Conservation (phyloP, 1,140 invertebrate species). For the Drosophila subpulchrella region DNA sequence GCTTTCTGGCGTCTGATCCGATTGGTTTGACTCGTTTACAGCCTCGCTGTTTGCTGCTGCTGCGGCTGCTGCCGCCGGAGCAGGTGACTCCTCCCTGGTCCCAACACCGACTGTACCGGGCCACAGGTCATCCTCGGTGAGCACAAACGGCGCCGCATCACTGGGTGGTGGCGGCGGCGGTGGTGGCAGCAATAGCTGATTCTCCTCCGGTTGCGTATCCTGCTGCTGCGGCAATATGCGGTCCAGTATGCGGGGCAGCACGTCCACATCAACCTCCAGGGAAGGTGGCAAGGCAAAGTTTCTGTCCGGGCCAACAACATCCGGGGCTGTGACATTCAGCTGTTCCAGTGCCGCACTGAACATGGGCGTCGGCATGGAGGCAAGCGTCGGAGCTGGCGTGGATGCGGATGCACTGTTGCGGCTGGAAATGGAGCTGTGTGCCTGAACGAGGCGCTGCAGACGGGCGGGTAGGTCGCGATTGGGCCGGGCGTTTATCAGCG, state of each 20-base stretch:
- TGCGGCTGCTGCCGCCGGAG: background rate
- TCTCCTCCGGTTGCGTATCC: constrained; percentile 10
- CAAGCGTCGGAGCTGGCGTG: constrained; percentile 4
- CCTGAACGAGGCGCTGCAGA: constrained; percentile 43
- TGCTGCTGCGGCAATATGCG: constrained; percentile 19
- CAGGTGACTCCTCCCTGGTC: background rate
- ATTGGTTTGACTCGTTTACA: background rate
- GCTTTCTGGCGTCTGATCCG: background rate
- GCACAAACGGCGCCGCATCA: background rate
- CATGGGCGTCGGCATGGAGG: constrained; percentile 11
- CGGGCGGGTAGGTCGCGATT: constrained; percentile 52
- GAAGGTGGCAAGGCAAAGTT: constrained; percentile 38
- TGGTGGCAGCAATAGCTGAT: constrained; percentile 15
- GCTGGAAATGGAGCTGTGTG: background rate
- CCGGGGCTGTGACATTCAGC: background rate
- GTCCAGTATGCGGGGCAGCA: constrained; percentile 31
- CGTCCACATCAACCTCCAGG: constrained; percentile 47
- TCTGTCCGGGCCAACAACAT: background rate
- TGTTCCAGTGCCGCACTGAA: constrained; percentile 11
- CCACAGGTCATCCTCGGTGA: constrained; percentile 10
- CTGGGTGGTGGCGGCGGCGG: constrained; percentile 24
- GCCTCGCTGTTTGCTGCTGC: background rate
- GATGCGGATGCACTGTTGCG: background rate
- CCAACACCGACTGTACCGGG: background rate
- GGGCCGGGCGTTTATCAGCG: constrained; percentile 26